These are phyloP conservation scores for Sebastes cheni DNA, from an alignment of 2,797 vertebrate genomes.

Conservation along the genomic window DNA sequence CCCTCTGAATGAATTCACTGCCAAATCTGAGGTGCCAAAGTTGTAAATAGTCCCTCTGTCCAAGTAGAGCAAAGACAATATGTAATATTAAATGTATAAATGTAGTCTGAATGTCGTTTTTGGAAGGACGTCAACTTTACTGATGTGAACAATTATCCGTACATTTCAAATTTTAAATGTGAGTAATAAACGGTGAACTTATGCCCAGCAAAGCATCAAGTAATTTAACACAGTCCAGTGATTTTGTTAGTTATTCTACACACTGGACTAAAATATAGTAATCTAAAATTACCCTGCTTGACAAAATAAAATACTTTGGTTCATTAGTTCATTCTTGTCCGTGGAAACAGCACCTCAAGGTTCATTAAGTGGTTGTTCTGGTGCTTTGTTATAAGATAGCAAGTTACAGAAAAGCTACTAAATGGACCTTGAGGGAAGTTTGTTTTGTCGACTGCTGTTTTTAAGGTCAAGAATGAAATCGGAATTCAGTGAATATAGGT, in stretches of 20 bases:
- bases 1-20: conserved; percentile 39
- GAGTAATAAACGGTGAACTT: neutral
- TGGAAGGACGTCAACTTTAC: conserved; percentile 1
- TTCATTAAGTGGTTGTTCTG: neutral
- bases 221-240: neutral
- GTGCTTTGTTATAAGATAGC: neutral
- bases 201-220: neutral
- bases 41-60: conserved; percentile 60
- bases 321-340: neutral
- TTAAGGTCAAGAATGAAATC: neutral
- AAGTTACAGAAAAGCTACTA: neutral
- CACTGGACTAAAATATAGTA: neutral
- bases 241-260: neutral
- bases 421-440: neutral
- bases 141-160: neutral
- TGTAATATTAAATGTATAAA: conserved; percentile 34
- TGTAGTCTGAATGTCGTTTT: conserved; percentile 7
- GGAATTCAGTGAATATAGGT: neutral
- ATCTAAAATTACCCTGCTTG: neutral
- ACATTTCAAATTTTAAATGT: neutral
- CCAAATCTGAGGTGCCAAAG: conserved; percentile 62
- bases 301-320: conserved; percentile 3
- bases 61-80: conserved; percentile 44
- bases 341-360: neutral
- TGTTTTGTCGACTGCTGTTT: neutral